phyloP scores from a whole-genome alignment of 2,113 vertebrate species.

The Bucco capensis region DNA sequence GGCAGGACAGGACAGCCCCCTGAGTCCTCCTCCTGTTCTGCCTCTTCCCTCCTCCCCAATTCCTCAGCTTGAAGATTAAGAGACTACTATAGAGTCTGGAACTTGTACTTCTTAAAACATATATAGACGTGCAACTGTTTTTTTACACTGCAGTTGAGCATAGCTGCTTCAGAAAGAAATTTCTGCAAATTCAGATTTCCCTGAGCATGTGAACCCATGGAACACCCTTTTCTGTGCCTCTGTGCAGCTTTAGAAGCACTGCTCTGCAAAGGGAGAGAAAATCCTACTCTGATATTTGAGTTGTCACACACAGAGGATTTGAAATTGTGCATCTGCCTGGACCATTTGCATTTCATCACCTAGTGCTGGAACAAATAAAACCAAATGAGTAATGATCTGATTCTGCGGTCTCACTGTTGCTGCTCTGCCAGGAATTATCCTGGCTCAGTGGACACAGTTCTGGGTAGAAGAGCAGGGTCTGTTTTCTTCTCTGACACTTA shows the following conservation, averaged over 20 bases:
- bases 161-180: neutral
- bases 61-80: neutral
- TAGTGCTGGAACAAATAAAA: constrained; percentile 45
- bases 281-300: neutral
- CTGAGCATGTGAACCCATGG: neutral
- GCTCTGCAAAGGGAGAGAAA: neutral
- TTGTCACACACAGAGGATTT: neutral
- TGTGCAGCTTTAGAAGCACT: neutral
- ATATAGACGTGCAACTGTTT: neutral
- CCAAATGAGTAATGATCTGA: constrained; percentile 37
- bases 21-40: neutral
- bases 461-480: neutral
- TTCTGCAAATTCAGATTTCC: neutral
- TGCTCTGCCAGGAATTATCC: constrained; percentile 38
- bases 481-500: constrained; percentile 25
- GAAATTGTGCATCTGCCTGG: constrained; percentile 6
- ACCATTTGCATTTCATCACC: constrained; percentile 58
- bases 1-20: neutral
- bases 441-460: neutral
- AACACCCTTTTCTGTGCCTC: neutral
- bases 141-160: neutral
- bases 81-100: neutral
- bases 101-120: neutral
- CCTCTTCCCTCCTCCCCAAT: neutral
- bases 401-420: neutral